Percentiles rank a stretch among this genome's conserved stretches.
phyloP scores from a whole-genome alignment of 2,797 vertebrate species.

The Cetoscarus ocellatus region DNA sequence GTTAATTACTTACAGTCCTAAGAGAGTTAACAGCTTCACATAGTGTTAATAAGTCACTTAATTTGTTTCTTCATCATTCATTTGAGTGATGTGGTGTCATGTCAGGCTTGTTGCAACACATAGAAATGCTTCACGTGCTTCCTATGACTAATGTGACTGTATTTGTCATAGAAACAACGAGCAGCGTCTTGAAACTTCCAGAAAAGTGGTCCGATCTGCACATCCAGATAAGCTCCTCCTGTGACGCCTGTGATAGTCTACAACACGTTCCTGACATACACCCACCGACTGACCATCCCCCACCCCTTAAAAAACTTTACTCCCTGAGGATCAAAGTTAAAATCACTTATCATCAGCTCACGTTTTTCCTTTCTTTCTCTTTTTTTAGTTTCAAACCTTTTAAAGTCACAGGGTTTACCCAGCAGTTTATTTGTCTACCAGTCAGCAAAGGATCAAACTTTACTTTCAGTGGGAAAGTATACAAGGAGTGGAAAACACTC shows the following conservation, averaged over 20 bases:
- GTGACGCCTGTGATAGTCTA: background rate
- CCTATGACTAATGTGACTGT: background rate
- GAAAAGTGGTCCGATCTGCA: background rate
- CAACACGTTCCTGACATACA: background rate
- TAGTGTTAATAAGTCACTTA: background rate
- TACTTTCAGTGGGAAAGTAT: no score
- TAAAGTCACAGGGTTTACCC: no score
- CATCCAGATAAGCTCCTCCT: background rate
- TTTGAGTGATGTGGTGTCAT: background rate
- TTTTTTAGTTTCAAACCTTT: no score
- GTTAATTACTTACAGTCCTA: no score
- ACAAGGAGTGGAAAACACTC: no score
- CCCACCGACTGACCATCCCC: constrained; percentile 16
- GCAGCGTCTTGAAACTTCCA: no score
- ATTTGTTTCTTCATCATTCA: background rate
- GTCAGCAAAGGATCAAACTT: no score
- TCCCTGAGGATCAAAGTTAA: background rate
- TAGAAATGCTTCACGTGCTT: background rate
- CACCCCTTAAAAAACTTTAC: background rate
- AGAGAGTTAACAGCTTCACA: constrained; percentile 2
- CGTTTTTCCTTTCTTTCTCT: background rate
- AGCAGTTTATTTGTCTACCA: no score
- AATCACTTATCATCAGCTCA: background rate
- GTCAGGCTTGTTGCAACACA: no score
- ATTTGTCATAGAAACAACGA: background rate